Base-by-base conservation (phyloP, 2,113 vertebrate genomes). In the Larimichthys crocea region DNA sequence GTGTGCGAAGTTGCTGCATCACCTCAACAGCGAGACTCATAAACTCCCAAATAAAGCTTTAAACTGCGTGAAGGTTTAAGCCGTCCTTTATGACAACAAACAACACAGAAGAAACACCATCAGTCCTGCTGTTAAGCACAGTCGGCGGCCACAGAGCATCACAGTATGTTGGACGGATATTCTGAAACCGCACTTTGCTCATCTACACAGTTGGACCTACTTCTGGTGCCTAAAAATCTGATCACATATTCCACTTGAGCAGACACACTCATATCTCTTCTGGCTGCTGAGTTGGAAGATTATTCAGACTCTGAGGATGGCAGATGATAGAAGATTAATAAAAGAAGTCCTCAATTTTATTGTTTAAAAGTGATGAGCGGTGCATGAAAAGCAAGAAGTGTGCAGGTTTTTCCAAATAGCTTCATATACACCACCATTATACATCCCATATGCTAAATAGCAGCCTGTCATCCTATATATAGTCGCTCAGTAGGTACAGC, bases 1-100 rank as follows among this genome's bases (percentile, higher is more conserved):
- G 44, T 56, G 62, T 55, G 35, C 55, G 44, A 78, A 62, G 5
- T 56, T 67, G 74, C 67, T 64, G 60, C 20, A 53, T 62, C 68
- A 73, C 10, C 48, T 22, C 14, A 75, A 42, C 68, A 49, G 67
- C 15, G 56, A 68, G 40, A 35, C n/a, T 24, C 17, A 2, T 31
- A 44, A 67, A 6, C 53, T 55, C 8, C 22, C 44, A 73, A 57
- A 61, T n/a, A 65, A 78, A 4, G 24, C 0, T 44, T 56, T 56
- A 16, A 78, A 68, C 52, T 57, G 0, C 5, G 1, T 16, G 1
- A 76, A 20, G 24, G 3, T 14, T 61, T 66, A 73, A 46, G 3
- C 15, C 7, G 12, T 46, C 16, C 17, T 50, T 42, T 29, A 16
- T 16, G 20, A n/a, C 16, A 42, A 10, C 15, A 42, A 19, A 8